phyloP scores from a whole-genome alignment of 53 echinoderm and acorn worm genomes.

The Astropecten irregularis region DNA sequence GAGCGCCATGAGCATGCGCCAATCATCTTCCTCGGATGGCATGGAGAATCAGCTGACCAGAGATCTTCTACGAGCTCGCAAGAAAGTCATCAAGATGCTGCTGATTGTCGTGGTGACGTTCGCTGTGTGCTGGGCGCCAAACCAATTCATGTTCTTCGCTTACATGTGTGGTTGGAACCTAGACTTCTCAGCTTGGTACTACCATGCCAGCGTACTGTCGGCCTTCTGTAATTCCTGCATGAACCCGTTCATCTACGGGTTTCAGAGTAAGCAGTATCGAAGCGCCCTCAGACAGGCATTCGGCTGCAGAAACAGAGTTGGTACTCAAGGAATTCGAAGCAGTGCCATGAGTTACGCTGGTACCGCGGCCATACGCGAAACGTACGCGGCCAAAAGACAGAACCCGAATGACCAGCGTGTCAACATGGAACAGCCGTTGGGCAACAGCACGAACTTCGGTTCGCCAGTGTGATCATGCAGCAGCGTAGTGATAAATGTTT shows the following conservation, averaged over 20 bases:
- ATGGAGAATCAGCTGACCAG: conserved; percentile 64
- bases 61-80: conserved; percentile 80
- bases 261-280: conserved; percentile 83
- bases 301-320: conserved; percentile 7
- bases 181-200: conserved; percentile 90
- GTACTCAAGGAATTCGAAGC: not conserved
- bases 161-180: conserved; percentile 89
- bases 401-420: not conserved
- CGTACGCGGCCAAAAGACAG: not conserved
- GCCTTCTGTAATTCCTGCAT: conserved; percentile 95
- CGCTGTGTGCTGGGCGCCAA: conserved; percentile 93
- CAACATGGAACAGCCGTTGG: no score
- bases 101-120: conserved; percentile 83
- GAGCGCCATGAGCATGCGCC: conserved; percentile 60
- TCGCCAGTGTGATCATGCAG: no score
- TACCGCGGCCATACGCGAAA: conserved; percentile 2
- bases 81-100: conserved; percentile 85
- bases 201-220: conserved; percentile 81
- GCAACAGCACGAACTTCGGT: no score
- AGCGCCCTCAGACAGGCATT: conserved; percentile 70
- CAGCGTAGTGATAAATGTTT: no score
- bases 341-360: not conserved
- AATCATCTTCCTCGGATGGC: conserved; percentile 47
- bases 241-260: conserved; percentile 95
- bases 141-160: conserved; percentile 87